Evolutionary conservation across 1,140 invertebrate species (phyloP).

Genomic region (Macrobrachium rosenbergii): DNA sequence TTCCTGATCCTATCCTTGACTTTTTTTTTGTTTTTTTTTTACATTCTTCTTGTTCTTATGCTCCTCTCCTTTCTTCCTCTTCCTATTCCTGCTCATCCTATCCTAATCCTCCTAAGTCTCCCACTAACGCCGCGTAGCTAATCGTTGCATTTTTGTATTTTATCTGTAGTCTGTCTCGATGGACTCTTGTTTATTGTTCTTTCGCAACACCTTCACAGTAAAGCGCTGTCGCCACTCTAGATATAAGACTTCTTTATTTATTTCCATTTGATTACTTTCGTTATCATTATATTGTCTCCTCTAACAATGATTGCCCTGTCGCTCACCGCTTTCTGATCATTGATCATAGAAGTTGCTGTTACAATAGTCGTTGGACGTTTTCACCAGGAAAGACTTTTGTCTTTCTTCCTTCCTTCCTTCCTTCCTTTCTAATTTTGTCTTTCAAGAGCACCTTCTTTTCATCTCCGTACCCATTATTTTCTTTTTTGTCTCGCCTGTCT

Average conservation of each 20-base stretch:
- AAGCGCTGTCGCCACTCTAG: background rate
- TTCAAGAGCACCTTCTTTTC: background rate
- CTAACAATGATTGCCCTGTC: background rate
- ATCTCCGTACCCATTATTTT: background rate
- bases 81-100: background rate
- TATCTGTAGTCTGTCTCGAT: background rate
- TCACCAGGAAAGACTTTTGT: background rate
- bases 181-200: background rate
- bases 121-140: background rate
- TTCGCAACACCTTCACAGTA: background rate
- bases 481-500: background rate
- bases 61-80: background rate
- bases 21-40: background rate
- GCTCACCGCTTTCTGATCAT: background rate
- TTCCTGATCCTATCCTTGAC: background rate
- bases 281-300: background rate
- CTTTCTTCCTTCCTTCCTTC: background rate
- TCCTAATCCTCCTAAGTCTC: background rate
- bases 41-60: background rate
- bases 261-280: background rate
- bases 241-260: background rate
- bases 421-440: background rate
- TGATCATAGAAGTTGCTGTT: background rate
- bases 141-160: background rate
- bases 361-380: background rate